Base-by-base conservation (phyloP, 2,888 invertebrate species). In the Tinea semifulvella region DNA sequence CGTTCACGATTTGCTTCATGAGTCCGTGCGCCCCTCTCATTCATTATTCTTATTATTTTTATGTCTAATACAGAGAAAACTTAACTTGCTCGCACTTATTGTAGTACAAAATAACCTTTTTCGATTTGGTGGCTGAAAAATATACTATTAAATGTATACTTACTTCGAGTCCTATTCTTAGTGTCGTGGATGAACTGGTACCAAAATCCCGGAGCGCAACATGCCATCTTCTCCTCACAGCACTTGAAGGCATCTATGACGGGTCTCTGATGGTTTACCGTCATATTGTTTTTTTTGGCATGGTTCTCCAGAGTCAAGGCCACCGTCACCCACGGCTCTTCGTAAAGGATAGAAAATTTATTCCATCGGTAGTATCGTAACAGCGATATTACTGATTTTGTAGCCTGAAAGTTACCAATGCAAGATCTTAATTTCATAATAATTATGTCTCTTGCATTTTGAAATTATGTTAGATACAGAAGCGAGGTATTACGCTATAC, bases 281-380 rank as follows among this genome's bases (percentile, higher is more conserved):
- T 92, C 85, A 96, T 90, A 64, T 93, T 92, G 60, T 85, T 84
- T 53, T 83, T 80, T 54, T 82, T 77, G 0, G 95, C 94, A 64
- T 92, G 89, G 52, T 88, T 85, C 63, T 88, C 85, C 48, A 97
- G 75, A 1, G 91, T 91, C 53, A 89, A 79, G 0, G 94, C 94
- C 16, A 96, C 95, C 1, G 89, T 90, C 55, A 85, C 82, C 90
- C 91, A 93, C 3, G 86, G 82, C 58, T 90, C 88, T 64, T 94
- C 94, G 57, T 91, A 89, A 39, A 96, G 83, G 49, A 98, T 91
- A 16, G 94, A 90, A 75, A 97, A 97, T 68, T 94, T 94, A 56
- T 88, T 88, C 98, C 98, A 98, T 57, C 91, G 87, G 80, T 94
- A 96, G 76, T 96, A 92, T 46, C 88, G 85, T 57, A 99, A 81